Evolutionary conservation across 2,797 vertebrate genomes (phyloP).

Genomic region (Scomberomorus guttatus): DNA sequence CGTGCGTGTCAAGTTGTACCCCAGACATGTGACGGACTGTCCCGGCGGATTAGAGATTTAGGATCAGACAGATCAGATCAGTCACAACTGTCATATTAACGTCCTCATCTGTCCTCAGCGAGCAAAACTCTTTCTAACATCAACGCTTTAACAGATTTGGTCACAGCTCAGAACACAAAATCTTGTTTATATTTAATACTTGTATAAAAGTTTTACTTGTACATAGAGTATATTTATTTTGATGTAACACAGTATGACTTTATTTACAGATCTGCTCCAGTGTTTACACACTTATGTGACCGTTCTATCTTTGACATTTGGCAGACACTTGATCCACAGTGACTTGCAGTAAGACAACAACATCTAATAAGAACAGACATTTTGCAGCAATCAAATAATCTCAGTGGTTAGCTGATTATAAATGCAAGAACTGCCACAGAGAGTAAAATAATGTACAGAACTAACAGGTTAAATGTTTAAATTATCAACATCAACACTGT

Average conservation of each 20-base stretch:
- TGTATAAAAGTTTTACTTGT: too few relatives aligned
- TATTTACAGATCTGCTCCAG: background rate
- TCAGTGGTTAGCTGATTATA: background rate
- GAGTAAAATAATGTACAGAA: background rate
- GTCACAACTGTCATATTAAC: conserved; percentile 60
- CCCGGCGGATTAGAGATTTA: conserved; percentile 66
- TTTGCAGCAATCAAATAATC: background rate
- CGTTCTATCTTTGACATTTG: background rate
- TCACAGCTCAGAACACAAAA: background rate
- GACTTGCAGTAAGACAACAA: background rate
- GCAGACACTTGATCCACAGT: too few relatives aligned
- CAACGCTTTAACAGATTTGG: background rate
- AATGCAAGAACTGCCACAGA: background rate
- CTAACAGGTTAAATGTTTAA: background rate
- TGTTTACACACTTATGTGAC: background rate
- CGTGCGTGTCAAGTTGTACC: conserved; percentile 23
- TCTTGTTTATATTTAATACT: background rate
- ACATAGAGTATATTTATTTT: background rate
- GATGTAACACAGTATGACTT: background rate
- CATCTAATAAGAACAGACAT: background rate
- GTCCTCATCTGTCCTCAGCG: conserved; percentile 42
- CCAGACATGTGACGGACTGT: conserved; percentile 60
- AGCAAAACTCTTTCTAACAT: background rate
- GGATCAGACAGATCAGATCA: conserved; percentile 66
- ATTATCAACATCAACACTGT: background rate